These are phyloP conservation scores for Acridotheres tristis DNA, from an alignment of 2,797 vertebrate genomes.

Conservation along the genomic window DNA sequence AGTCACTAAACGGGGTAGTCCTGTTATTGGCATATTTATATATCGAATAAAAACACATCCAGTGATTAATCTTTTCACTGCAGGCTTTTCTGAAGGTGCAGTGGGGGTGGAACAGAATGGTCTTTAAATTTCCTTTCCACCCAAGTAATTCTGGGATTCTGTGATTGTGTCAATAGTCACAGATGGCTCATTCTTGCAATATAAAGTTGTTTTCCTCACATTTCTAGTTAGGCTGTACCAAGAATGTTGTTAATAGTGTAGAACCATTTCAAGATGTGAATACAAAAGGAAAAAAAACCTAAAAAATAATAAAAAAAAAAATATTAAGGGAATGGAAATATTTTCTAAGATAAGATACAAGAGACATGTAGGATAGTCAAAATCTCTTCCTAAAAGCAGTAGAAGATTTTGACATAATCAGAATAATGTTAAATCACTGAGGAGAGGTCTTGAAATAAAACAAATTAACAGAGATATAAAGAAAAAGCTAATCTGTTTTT, in stretches of 20 bases:
- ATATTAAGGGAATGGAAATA: neutral
- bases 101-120: neutral
- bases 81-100: neutral
- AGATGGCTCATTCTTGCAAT: neutral
- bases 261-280: neutral
- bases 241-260: neutral
- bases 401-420: neutral
- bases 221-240: neutral
- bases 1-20: neutral
- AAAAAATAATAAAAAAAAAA: no score
- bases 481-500: no score
- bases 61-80: neutral
- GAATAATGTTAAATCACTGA: neutral
- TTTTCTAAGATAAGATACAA: neutral
- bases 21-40: neutral
- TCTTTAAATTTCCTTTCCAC: neutral
- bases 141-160: neutral
- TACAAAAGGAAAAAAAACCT: neutral
- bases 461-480: neutral
- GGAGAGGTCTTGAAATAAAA: neutral
- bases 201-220: neutral
- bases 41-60: neutral
- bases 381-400: neutral
- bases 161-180: neutral
- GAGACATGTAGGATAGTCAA: neutral